Evolutionary conservation across 1,140 invertebrate species (phyloP), one percentile per base, ranked within the genome.

Genomic region (Chironomus striatipennis): DNA sequence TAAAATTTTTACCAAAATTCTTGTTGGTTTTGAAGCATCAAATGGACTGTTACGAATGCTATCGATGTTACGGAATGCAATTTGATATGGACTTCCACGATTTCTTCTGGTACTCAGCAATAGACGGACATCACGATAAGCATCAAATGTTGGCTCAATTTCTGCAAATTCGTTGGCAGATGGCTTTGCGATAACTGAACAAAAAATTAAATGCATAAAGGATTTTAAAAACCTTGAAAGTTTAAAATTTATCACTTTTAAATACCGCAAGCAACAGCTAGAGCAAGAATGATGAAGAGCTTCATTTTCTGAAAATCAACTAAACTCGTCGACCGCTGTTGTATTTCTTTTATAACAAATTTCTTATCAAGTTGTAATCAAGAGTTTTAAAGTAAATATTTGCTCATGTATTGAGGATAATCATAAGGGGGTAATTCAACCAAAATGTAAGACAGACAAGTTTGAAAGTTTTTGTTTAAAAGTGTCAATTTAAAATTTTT

Each of bases 1-100:
- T n/a, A n/a, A 47, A 10, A 10, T 47, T 47, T 2, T 47, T 47
- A 73, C 34, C n/a, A 73, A 43, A 73, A 73, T 7, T 73, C 73
- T 73, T n/a, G 24, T 24, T 73, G 73, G 73, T 42, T 21, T 12
- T 34, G 5, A 15, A 15, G 73, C 20, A 73, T 73, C 12, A 17
- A 8, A 73, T 7, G 42, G 42, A 42, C 73, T 73, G 8, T 10
- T 17, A 17, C 73, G 21, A 7, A 73, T 42, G 8, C n/a, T 18
- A 7, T 73, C 73, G 15, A 43, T 4, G 12, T 73, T 73, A 21
- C 73, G 73, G 24, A 73, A 73, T 12, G 10, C 10, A 73, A 73
- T 9, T 73, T 73, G 73, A 8, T n/a, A 18, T 43, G 73, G 73
- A 73, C 42, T 73, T 20, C 65, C 65, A 18, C 65, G 17, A 21